Evolutionary conservation across 2,797 vertebrate genomes (phyloP), one percentile per base, ranked within the genome.

Genomic region (Liparis tanakae): DNA sequence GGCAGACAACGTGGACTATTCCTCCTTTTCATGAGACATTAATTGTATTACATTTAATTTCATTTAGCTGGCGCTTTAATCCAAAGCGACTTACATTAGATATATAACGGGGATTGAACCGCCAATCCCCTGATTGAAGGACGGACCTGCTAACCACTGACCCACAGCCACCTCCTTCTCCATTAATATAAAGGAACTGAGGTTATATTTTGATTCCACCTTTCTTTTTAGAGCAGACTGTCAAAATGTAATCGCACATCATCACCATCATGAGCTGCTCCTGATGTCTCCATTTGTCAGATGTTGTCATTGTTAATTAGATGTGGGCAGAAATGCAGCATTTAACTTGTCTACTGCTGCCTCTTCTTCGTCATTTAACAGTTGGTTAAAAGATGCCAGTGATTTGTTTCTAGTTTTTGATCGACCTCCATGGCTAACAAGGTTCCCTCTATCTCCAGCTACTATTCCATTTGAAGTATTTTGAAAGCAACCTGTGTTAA

Each of bases 261-360:
- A 51, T 78, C 33, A 56, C 63, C 61, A 66, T 56, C 48, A 43
- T 80, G 74, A 79, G 70, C 79, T 84, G 79, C 77, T 89, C 75
- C 36, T 76, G 79, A 83, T 84, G 76, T 86, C 76, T 90, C 80
- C 58, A 82, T 84, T 87, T 83, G 64, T 88, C 88, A 87, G 83
- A 85, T 61, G 65, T 37, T 84, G 85, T 91, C 85, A 81, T 58
- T 70, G 66, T 78, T 89, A 85, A 90, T 87, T 80, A 85, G 64
- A 83, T 61, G 71, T 30, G 69, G 65, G 43, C 57, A 62, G 67
- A 68, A 54, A 63, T 63, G 18, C 44, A 70, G 36, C 30, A 20
- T 36, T 46, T 1, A 1, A 60, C 62, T 22, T 10, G n/a, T 56
- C 51, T 57, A 10, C 50, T 39, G 7, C 8, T 66, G 18, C 17